These are phyloP conservation scores for Subacronicta megacephala DNA, from an alignment of 2,888 invertebrate species.

Conservation along the genomic window DNA sequence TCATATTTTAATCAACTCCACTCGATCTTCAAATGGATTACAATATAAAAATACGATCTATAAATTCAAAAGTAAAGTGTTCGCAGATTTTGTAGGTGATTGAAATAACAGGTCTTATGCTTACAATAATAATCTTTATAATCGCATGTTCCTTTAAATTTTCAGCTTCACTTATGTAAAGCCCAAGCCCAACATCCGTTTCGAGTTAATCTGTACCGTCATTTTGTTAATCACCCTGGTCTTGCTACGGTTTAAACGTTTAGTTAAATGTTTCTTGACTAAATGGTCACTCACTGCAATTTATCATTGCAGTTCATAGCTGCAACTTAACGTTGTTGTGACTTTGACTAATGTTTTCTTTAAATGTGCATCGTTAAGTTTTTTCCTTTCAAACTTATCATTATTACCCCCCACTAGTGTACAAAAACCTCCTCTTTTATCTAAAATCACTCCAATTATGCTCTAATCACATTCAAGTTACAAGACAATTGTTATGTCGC, in stretches of 20 bases:
- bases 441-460: too few relatives aligned
- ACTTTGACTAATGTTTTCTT: constrained; percentile 4
- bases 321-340: constrained; percentile 6
- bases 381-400: neutral
- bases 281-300: constrained; percentile 11
- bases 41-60: too few relatives aligned
- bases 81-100: neutral
- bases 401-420: neutral
- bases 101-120: neutral
- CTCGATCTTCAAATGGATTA: too few relatives aligned
- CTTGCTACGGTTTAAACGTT: constrained; percentile 10
- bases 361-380: neutral
- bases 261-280: constrained; percentile 20
- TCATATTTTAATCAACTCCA: too few relatives aligned
- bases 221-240: constrained; percentile 22
- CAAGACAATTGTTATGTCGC: too few relatives aligned
- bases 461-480: too few relatives aligned
- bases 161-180: constrained; percentile 12
- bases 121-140: constrained; percentile 7
- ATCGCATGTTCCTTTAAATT: neutral
- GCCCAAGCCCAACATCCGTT: constrained; percentile 3
- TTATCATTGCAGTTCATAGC: constrained; percentile 20
- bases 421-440: too few relatives aligned
- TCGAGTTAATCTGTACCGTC: constrained; percentile 22
- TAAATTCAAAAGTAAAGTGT: too few relatives aligned